These are phyloP conservation scores for Puffinus mauretanicus DNA, from an alignment of 2,113 vertebrate genomes.

Conservation along the genomic window DNA sequence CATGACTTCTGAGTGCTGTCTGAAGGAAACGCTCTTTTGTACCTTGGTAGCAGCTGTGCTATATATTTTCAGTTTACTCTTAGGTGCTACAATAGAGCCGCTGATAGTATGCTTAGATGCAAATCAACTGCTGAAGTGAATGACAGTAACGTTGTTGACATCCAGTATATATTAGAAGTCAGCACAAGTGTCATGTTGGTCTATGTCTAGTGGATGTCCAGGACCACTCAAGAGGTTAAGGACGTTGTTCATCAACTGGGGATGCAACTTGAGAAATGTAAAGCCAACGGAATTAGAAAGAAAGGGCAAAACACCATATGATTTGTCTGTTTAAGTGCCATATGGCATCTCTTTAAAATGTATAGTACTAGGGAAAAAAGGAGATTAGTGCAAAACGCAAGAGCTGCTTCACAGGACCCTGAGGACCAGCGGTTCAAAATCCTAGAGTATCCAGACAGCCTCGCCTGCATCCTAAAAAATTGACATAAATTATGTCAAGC, in stretches of 20 bases:
- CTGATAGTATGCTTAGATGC: conserved; percentile 23
- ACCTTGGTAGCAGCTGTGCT: not conserved
- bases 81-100: not conserved
- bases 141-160: conserved; percentile 14
- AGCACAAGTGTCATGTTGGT: conserved; percentile 22
- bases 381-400: conserved; percentile 43
- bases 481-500: conserved; percentile 36
- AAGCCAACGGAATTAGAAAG: conserved; percentile 42
- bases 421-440: conserved; percentile 52
- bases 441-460: conserved; percentile 7
- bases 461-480: not conserved
- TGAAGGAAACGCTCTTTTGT: not conserved
- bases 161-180: conserved; percentile 18
- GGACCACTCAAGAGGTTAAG: conserved; percentile 56
- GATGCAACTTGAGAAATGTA: conserved; percentile 49
- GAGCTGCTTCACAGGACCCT: conserved; percentile 53
- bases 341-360: conserved; percentile 59
- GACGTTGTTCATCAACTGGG: conserved; percentile 41
- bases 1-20: not conserved
- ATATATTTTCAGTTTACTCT: not conserved
- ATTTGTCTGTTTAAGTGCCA: conserved; percentile 56
- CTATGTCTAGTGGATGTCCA: conserved; percentile 38
- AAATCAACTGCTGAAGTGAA: conserved; percentile 43
- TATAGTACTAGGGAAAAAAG: not conserved
- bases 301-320: conserved; percentile 46